Conservation (phyloP, 2,113 vertebrate genomes). For the Cephalophus harveyi region DNA sequence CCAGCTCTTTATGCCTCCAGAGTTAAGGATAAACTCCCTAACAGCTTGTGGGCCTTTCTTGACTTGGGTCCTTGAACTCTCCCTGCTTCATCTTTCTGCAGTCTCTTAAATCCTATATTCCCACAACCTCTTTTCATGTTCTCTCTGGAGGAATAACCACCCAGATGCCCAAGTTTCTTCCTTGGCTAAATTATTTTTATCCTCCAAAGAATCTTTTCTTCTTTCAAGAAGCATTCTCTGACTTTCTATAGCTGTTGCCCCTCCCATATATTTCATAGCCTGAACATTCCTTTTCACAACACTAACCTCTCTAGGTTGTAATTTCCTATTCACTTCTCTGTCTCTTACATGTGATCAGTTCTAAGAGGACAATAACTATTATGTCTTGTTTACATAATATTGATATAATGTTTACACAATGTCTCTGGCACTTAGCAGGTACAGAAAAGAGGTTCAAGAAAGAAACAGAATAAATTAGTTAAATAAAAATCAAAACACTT, state of each 20-base stretch:
- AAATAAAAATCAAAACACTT: constrained; percentile 5
- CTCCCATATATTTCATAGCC: not conserved
- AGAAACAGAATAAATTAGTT: not conserved
- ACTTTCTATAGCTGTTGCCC: not conserved
- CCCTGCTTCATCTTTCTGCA: not conserved
- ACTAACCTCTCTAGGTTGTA: not conserved
- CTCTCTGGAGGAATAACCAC: not conserved
- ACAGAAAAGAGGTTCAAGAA: not conserved
- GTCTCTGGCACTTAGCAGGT: not conserved
- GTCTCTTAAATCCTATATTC: not conserved
- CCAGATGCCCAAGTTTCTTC: not conserved
- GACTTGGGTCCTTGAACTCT: not conserved
- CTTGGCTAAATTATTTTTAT: not conserved
- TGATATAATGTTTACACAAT: not conserved
- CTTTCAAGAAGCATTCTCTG: not conserved
- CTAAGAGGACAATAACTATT: not conserved
- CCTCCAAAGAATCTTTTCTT: not conserved
- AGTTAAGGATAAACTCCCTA: not conserved
- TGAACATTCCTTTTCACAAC: not conserved
- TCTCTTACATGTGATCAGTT: not conserved
- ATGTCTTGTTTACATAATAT: not conserved
- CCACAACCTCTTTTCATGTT: not conserved
- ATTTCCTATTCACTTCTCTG: not conserved
- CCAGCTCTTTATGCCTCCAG: not conserved
- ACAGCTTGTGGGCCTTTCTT: not conserved